These are phyloP conservation scores for Bombus cullumanus DNA, from an alignment of 1,140 invertebrate species.

Conservation along the genomic window DNA sequence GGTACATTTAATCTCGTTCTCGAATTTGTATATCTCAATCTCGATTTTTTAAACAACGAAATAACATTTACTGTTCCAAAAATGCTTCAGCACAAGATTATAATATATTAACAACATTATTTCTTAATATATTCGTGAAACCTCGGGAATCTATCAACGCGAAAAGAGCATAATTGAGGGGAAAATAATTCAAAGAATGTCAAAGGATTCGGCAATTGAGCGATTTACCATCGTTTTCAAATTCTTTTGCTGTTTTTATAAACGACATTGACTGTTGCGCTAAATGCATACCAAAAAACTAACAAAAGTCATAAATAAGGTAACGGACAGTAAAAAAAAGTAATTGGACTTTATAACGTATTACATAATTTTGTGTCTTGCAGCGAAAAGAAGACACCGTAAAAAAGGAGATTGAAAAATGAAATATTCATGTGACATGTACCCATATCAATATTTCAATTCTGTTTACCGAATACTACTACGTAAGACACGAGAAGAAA, in stretches of 20 bases:
- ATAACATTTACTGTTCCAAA: background rate
- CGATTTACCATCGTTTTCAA: background rate
- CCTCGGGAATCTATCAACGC: background rate
- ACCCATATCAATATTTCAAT: too few relatives aligned
- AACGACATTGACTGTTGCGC: fast-evolving
- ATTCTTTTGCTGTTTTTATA: too few relatives aligned
- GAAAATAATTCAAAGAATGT: background rate
- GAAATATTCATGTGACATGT: too few relatives aligned
- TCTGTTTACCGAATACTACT: background rate
- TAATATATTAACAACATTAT: background rate
- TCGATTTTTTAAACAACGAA: background rate
- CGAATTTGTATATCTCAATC: background rate
- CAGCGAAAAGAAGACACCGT: fast-evolving
- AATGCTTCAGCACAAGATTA: background rate
- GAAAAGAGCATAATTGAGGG: fast-evolving
- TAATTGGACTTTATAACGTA: too few relatives aligned
- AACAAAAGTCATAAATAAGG: fast-evolving
- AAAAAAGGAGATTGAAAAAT: too few relatives aligned
- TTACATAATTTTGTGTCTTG: too few relatives aligned
- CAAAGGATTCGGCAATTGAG: background rate
- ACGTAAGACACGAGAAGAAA: background rate
- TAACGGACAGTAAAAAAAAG: too few relatives aligned
- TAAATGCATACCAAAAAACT: too few relatives aligned
- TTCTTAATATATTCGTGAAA: too few relatives aligned
- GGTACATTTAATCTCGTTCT: conserved; percentile 61